Conservation (phyloP, 2,113 vertebrate genomes). For the Maylandia zebra region DNA sequence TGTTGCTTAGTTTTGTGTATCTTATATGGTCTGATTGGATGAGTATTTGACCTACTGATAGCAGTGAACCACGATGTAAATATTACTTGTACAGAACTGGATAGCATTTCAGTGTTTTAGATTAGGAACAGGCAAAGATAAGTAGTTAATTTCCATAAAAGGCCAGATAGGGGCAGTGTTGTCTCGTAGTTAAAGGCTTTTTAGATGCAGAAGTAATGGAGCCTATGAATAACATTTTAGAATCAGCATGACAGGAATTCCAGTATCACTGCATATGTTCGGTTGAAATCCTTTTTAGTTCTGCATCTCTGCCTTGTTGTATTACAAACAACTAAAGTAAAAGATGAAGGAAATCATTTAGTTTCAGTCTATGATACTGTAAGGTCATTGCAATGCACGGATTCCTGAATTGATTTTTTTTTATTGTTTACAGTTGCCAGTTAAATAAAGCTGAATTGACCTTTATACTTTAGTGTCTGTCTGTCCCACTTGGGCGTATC, state of each 20-base stretch:
- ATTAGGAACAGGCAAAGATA: neutral
- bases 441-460: neutral
- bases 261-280: neutral
- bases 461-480: neutral
- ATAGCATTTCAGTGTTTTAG: neutral
- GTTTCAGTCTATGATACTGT: neutral
- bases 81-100: neutral
- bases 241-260: neutral
- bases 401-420: neutral
- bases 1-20: neutral
- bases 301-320: neutral
- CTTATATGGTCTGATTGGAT: neutral
- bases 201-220: neutral
- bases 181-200: neutral
- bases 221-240: neutral
- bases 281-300: neutral
- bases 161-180: conserved; percentile 17
- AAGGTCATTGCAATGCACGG: neutral
- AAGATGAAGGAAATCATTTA: neutral
- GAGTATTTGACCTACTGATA: conserved; percentile 34
- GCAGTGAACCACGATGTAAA: neutral
- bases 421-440: neutral
- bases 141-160: neutral
- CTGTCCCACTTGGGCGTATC: neutral
- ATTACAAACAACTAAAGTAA: neutral